Evolutionary conservation across 2,113 vertebrate species (phyloP).

Genomic region (Perca flavescens): DNA sequence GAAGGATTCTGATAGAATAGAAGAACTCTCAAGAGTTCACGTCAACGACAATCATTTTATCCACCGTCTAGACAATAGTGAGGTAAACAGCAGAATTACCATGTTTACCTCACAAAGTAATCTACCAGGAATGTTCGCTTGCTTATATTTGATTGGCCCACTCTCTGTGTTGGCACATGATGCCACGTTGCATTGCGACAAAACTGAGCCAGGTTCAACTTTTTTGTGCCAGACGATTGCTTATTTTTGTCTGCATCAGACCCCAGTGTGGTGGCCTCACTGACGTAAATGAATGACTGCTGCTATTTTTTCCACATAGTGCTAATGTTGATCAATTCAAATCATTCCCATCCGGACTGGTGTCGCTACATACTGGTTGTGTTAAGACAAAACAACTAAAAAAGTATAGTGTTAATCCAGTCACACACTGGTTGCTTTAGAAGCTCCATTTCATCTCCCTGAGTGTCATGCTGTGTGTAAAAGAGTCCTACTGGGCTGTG

Average conservation of each 20-base stretch:
- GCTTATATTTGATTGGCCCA: background rate
- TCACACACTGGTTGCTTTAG: constrained; percentile 31
- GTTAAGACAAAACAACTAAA: background rate
- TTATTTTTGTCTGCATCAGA: background rate
- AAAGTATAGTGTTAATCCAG: background rate
- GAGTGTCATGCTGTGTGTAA: constrained; percentile 50
- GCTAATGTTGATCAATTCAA: background rate
- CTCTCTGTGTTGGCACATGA: background rate
- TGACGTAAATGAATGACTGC: background rate
- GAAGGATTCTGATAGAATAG: constrained; percentile 7
- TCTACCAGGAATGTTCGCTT: background rate
- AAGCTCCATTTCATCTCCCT: constrained; percentile 43
- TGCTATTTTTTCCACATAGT: background rate
- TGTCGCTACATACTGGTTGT: background rate
- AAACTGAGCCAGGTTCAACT: background rate
- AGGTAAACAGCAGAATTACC: background rate
- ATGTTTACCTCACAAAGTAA: background rate
- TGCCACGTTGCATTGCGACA: background rate
- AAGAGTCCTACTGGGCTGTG: constrained; percentile 56
- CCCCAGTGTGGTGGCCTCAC: background rate
- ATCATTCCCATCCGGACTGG: background rate
- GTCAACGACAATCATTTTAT: background rate
- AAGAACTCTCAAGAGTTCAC: constrained; percentile 1
- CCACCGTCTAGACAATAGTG: background rate
- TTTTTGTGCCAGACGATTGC: background rate